Evolutionary conservation across 2,113 vertebrate genomes (phyloP), one percentile per base, ranked within the genome.

Genomic region (Rhynchomys soricoides): DNA sequence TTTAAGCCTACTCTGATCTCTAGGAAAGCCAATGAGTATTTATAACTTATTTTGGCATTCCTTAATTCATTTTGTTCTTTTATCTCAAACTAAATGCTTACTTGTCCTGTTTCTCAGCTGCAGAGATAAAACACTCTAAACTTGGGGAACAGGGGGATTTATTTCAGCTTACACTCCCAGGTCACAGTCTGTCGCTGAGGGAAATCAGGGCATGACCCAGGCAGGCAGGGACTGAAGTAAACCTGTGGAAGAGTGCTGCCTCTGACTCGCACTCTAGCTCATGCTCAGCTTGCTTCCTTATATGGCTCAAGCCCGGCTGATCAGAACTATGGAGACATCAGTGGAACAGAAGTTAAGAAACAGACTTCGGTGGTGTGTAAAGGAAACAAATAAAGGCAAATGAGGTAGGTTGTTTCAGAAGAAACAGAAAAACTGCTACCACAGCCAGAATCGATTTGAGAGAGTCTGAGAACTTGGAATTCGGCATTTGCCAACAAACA

Each of bases 1-100:
- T 50, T 87, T 77, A 90, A 31, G 71, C 43, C 22, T 50, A 59
- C 71, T 94, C 92, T 92, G 81, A 75, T 48, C n/a, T 86, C 57
- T 55, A 75, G 10, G 43, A 62, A 34, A 70, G 78, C 71, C 93
- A 68, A n/a, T 62, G 37, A 82, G 48, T 31, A 55, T 34, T 22
- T 8, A 2, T 40, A 91, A 77, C 21, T 87, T 93, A 91, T 37
- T 91, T 70, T 62, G 24, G 26, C 70, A 66, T 79, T 40, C n/a
- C 40, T 87, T 81, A 29, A 70, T 43, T 90, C 73, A 82, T 3
- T 96, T 37, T 86, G 66, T n/a, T 59, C 43, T 95, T 88, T 37
- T 81, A 70, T 43, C 40, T 68, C 31, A 5, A 34, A 34, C 34
- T 59, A 9, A 21, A 91, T 77, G 7, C 0, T 92, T 89, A 31